phyloP scores from a whole-genome alignment of 2,888 invertebrate species.

The Agriopis leucophaearia region DNA sequence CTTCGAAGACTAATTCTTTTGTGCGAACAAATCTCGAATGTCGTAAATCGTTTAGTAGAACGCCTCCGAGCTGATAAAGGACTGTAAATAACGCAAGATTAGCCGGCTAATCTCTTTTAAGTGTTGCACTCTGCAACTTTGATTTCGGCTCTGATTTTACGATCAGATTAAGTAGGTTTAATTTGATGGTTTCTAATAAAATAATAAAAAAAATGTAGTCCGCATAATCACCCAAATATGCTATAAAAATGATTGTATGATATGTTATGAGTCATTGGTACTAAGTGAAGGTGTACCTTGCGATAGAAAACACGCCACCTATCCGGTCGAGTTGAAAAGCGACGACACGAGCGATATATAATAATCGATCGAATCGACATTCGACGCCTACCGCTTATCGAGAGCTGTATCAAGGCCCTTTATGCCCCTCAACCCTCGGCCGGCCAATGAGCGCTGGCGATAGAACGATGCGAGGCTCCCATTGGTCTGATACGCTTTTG shows the following conservation, averaged over 20 bases:
- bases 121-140: constrained; percentile 73
- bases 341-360: constrained; percentile 63
- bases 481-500: constrained; percentile 84
- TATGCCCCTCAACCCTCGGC: constrained; percentile 73
- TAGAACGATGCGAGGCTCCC: constrained; percentile 62
- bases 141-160: constrained; percentile 69
- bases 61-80: constrained; percentile 78
- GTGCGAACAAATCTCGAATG: constrained; percentile 64
- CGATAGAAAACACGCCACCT: constrained; percentile 44
- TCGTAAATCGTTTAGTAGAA: constrained; percentile 75
- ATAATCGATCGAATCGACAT: constrained; percentile 81
- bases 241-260: constrained; percentile 28
- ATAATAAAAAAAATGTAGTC: constrained; percentile 24
- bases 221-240: constrained; percentile 27
- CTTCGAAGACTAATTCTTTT: constrained; percentile 80
- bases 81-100: constrained; percentile 81
- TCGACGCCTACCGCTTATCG: constrained; percentile 83
- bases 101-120: constrained; percentile 72
- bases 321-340: constrained; percentile 45
- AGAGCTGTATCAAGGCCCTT: constrained; percentile 82
- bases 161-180: constrained; percentile 60
- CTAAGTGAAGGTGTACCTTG: constrained; percentile 34
- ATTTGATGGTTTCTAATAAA: constrained; percentile 34
- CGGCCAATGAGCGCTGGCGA: constrained; percentile 72
- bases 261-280: constrained; percentile 29